Evolutionary conservation across 2,797 vertebrate genomes (phyloP), one percentile per base, ranked within the genome.

Genomic region (Rhyacichthys aspro): DNA sequence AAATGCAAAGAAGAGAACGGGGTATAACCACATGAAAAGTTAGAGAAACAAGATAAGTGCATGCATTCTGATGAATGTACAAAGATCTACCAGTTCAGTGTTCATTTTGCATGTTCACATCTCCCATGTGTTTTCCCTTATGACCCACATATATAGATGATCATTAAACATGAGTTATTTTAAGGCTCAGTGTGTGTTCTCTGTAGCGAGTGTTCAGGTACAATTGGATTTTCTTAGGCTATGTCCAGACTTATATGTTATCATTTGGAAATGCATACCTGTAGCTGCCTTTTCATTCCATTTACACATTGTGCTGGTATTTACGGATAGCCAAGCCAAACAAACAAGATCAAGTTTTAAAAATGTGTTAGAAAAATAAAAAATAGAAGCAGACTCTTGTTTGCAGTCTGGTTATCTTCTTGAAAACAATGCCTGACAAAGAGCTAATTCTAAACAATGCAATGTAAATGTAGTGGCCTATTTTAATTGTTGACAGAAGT

Each of bases 31-130:
- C 69, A 74, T 23, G 53, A 77, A 48, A 59, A 23, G 63, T 38
- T n/a, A 54, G 43, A 63, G 54, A 78, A 57, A 43, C 48, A 71
- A 60, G 72, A 61, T 57, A 39, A 68, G 67, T 55, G 67, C 74
- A 53, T 58, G 55, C 76, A 56, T 53, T 68, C 50, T 32, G 32
- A 65, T 80, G 79, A 86, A 84, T 84, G 82, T 84, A 81, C 54
- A 56, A 74, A 37, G 67, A 78, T 76, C 66, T 46, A 67, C 55
- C 47, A 33, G 55, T 70, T 58, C 82, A 78, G 78, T 81, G 55
- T 76, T 56, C 59, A 39, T 76, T 78, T 67, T 73, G 49, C 70
- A 74, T 78, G 85, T 55, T 69, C 59, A 12, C 44, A 23, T 46
- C 11, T 11, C 10, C 28, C 46, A 47, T 48, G 16, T 36, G 23